These are phyloP conservation scores for Lepidocyrtoides sp. DNA, from an alignment of 2,888 invertebrate species.

Conservation along the genomic window DNA sequence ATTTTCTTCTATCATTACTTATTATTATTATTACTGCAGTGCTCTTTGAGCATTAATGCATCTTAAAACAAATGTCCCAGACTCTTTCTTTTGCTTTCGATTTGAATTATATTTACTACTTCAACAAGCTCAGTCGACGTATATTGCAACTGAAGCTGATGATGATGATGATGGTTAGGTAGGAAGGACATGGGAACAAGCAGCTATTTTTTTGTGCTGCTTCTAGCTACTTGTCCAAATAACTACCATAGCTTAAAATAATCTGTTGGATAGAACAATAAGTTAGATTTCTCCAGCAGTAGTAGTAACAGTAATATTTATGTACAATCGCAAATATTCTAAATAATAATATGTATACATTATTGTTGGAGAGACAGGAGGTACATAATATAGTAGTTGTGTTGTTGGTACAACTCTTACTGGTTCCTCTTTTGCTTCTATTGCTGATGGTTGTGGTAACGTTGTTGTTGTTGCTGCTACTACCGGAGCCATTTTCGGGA, in stretches of 20 bases:
- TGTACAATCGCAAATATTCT: not conserved
- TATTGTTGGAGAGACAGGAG: not conserved
- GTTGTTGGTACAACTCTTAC: not conserved
- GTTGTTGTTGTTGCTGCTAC: conserved; percentile 42
- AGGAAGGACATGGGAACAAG: not conserved
- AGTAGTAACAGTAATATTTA: too few species aligned
- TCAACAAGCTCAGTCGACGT: too few species aligned
- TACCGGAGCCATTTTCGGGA: conserved; percentile 84
- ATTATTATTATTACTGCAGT: too few species aligned
- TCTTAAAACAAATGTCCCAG: too few species aligned
- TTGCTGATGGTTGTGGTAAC: conserved; percentile 26
- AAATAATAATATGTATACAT: not conserved
- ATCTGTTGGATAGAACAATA: not conserved
- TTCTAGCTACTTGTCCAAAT: conserved; percentile 1
- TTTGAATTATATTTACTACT: not conserved
- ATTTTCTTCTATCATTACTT: too few species aligned
- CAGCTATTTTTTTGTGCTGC: not conserved
- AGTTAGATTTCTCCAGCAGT: conserved; percentile 19
- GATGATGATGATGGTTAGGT: not conserved
- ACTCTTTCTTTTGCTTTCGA: not conserved
- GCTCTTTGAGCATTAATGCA: too few species aligned
- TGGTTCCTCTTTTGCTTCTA: conserved; percentile 12
- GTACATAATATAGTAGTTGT: not conserved
- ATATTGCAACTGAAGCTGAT: too few species aligned
- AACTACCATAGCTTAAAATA: not conserved